These are phyloP conservation scores for Pipra filicauda DNA, from an alignment of 2,113 vertebrate species.

Conservation along the genomic window DNA sequence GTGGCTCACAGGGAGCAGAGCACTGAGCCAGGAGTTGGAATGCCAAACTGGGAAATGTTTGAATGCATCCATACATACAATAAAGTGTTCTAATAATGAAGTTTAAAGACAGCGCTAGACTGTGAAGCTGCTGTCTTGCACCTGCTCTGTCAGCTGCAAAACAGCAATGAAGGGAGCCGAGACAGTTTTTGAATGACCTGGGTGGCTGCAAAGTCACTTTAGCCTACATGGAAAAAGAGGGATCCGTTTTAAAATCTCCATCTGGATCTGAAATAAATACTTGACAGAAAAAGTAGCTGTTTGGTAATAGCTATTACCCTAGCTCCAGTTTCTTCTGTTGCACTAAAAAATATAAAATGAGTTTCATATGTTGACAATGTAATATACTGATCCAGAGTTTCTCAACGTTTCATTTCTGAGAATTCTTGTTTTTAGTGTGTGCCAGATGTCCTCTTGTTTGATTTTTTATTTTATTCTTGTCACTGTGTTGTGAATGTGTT, in stretches of 20 bases:
- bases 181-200: neutral
- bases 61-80: neutral
- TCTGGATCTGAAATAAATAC: conserved; percentile 14
- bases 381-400: conserved; percentile 12
- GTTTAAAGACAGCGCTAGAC: neutral
- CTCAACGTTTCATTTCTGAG: neutral
- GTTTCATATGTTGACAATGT: conserved; percentile 29
- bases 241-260: neutral
- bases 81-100: conserved; percentile 23
- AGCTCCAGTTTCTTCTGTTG: conserved; percentile 41
- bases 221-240: neutral
- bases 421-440: conserved; percentile 50
- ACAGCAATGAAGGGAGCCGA: neutral
- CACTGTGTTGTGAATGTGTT: conserved; percentile 34
- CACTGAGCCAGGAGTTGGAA: neutral
- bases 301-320: conserved; percentile 7
- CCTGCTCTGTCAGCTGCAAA: neutral
- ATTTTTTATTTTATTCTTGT: conserved; percentile 46
- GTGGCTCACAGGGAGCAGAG: neutral
- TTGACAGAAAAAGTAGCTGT: conserved; percentile 32
- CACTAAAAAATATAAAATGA: neutral
- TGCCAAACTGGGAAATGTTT: neutral
- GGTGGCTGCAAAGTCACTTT: neutral
- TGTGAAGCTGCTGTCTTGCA: neutral
- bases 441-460: conserved; percentile 36